Conservation (phyloP, 2,113 vertebrate genomes). For the Erpornis zantholeuca region DNA sequence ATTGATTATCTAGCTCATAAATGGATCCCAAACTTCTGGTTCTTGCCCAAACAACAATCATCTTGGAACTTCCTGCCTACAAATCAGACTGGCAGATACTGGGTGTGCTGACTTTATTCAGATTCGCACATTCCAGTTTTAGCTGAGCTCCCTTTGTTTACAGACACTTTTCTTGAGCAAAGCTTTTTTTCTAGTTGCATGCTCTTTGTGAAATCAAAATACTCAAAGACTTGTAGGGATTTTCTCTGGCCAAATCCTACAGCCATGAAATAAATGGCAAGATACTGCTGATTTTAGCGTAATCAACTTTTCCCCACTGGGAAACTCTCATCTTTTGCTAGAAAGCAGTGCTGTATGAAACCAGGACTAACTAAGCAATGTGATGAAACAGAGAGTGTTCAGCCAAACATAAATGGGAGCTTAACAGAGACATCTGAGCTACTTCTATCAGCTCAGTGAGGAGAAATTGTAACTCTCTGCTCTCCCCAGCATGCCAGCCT, state of each 20-base stretch:
- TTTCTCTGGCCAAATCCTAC: not conserved
- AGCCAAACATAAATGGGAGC: not conserved
- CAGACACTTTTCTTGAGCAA: not conserved
- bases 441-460: not conserved
- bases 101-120: not conserved
- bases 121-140: not conserved
- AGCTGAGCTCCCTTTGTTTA: not conserved
- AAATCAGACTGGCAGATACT: not conserved
- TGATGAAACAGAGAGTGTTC: not conserved
- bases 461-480: not conserved
- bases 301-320: not conserved
- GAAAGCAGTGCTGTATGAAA: not conserved
- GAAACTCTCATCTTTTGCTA: not conserved
- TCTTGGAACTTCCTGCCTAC: not conserved
- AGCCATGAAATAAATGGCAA: not conserved
- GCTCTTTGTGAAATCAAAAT: not conserved
- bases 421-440: not conserved
- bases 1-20: constrained; percentile 25
- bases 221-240: not conserved
- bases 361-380: not conserved
- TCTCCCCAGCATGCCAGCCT: accelerated
- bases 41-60: not conserved
- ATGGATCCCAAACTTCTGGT: constrained; percentile 9
- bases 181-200: not conserved
- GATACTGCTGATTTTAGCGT: not conserved